Percentiles rank a stretch among this genome's conserved stretches.
These are phyloP conservation scores for Podocnemis expansa DNA, from an alignment of 2,113 vertebrate species.

Conservation along the genomic window DNA sequence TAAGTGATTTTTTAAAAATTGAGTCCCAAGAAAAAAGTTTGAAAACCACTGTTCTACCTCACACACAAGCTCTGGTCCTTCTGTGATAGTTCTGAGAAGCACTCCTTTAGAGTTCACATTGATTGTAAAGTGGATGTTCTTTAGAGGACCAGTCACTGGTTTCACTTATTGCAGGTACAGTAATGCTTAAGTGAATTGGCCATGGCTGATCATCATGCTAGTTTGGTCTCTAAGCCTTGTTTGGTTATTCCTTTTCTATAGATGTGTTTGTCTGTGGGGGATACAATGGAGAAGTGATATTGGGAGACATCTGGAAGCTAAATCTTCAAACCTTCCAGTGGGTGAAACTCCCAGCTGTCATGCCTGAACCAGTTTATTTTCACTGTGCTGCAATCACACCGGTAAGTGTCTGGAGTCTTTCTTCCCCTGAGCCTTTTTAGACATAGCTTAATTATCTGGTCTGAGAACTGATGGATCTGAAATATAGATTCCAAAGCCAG, in stretches of 20 bases:
- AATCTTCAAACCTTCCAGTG: conserved; percentile 94
- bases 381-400: conserved; percentile 98
- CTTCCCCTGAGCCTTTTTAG: not conserved
- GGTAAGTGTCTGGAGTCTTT: conserved; percentile 76
- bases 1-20: no score
- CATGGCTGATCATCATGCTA: accelerated
- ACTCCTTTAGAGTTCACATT: not conserved
- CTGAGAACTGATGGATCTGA: not conserved
- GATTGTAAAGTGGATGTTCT: accelerated
- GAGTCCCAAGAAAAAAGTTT: no score
- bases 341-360: conserved; percentile 90
- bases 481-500: not conserved
- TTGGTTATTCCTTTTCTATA: conserved; percentile 34
- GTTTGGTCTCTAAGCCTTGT: not conserved
- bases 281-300: conserved; percentile 94
- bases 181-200: accelerated
- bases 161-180: accelerated
- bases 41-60: no score
- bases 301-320: conserved; percentile 96
- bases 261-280: conserved; percentile 97
- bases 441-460: accelerated
- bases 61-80: not conserved
- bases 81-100: not conserved
- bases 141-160: accelerated
- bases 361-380: conserved; percentile 98